Evolutionary conservation across 1,140 invertebrate genomes (phyloP).

Genomic region (Dendroctonus ponderosae): DNA sequence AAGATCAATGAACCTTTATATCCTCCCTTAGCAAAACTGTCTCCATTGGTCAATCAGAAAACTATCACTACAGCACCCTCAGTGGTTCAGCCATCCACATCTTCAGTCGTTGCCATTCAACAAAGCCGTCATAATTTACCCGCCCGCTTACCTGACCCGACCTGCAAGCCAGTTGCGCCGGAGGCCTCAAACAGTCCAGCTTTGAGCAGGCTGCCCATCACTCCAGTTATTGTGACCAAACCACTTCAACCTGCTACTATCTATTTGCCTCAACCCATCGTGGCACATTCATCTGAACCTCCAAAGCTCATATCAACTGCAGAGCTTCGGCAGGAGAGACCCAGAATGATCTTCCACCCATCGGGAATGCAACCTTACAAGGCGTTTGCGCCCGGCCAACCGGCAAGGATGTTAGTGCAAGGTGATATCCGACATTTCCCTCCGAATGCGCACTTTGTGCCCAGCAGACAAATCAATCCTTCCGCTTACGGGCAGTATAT

Average conservation of each 20-base stretch:
- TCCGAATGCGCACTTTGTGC: conserved; percentile 33
- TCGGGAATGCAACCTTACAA: conserved; percentile 33
- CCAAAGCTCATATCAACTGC: conserved; percentile 39
- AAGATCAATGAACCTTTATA: conserved; percentile 35
- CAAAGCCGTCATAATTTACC: conserved; percentile 38
- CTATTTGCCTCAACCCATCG: conserved; percentile 52
- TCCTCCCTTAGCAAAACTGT: conserved; percentile 35
- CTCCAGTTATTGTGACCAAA: conserved; percentile 58
- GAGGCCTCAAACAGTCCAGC: conserved; percentile 31
- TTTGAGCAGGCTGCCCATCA: conserved; percentile 52
- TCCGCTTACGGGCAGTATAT: conserved; percentile 25
- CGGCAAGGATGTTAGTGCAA: conserved; percentile 40
- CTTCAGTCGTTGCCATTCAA: conserved; percentile 16
- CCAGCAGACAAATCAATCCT: conserved; percentile 32
- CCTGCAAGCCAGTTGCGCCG: conserved; percentile 18
- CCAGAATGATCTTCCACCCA: conserved; percentile 41
- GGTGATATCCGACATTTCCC: conserved; percentile 32
- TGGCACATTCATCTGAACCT: conserved; percentile 41
- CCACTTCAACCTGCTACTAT: conserved; percentile 55
- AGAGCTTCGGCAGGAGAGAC: conserved; percentile 30
- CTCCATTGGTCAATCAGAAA: conserved; percentile 4
- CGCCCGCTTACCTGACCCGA: conserved; percentile 38
- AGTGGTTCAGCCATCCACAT: conserved; percentile 6
- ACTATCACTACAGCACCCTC: conserved; percentile 4
- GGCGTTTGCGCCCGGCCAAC: conserved; percentile 20